phyloP scores from a whole-genome alignment of 2,113 vertebrate species.

The Ramphastos sulfuratus region DNA sequence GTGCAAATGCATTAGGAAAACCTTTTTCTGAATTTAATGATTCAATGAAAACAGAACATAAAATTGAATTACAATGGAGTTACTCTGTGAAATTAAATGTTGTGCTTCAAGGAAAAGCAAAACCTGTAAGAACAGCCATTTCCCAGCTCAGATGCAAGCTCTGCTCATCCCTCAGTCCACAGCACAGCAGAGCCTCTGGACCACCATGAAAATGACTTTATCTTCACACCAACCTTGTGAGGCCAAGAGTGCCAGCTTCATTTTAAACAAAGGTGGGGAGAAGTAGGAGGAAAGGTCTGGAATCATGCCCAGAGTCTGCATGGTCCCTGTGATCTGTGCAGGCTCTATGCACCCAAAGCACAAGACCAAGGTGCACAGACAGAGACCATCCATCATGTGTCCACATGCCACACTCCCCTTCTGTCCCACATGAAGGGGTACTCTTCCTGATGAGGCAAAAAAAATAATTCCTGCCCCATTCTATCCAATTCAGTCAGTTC shows the following conservation, averaged over 20 bases:
- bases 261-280: neutral
- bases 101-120: neutral
- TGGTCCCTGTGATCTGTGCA: neutral
- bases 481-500: neutral
- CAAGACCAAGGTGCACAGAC: neutral
- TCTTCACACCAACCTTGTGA: neutral
- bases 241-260: neutral
- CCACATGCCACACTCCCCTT: neutral
- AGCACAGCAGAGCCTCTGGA: rapidly evolving
- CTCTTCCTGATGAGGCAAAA: neutral
- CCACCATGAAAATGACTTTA: rapidly evolving
- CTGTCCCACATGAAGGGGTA: rapidly evolving
- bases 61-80: neutral
- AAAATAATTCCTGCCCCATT: neutral
- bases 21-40: neutral
- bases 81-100: neutral
- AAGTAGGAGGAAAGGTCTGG: neutral
- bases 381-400: neutral
- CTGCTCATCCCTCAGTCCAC: neutral
- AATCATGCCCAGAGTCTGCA: neutral
- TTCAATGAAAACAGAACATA: slow-evolving; percentile 12
- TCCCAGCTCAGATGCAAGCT: neutral
- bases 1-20: neutral
- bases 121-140: neutral
- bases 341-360: neutral